These are phyloP conservation scores for Leptinotarsa tumamoca DNA, from an alignment of 2,888 invertebrate genomes.

Conservation along the genomic window DNA sequence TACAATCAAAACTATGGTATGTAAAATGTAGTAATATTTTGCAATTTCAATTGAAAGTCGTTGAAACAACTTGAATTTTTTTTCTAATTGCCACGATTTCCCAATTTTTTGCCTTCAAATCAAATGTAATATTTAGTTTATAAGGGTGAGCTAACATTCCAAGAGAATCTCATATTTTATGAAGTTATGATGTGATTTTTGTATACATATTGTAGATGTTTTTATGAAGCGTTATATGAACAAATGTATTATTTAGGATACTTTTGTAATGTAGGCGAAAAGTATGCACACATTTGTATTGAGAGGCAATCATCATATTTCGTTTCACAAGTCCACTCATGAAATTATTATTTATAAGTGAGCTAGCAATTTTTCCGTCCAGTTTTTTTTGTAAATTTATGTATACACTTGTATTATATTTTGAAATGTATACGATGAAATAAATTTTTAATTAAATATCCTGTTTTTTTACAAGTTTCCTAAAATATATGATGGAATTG, in stretches of 20 bases:
- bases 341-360: not conserved
- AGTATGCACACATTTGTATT: not conserved
- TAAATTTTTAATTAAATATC: slow-evolving; percentile 1
- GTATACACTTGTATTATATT: not conserved
- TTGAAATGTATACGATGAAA: not conserved
- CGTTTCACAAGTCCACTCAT: not conserved
- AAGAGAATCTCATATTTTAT: not conserved
- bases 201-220: not conserved
- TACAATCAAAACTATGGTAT: too few species aligned
- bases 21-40: too few species aligned
- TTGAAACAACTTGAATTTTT: too few species aligned
- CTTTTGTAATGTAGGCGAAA: not conserved
- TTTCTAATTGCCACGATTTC: too few species aligned
- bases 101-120: too few species aligned
- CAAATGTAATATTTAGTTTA: too few species aligned
- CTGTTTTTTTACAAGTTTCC: not conserved
- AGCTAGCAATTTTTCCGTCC: not conserved
- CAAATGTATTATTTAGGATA: too few species aligned
- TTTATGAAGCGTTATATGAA: not conserved
- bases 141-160: not conserved
- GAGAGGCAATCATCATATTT: not conserved
- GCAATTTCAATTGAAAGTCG: too few species aligned
- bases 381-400: not conserved
- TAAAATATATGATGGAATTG: too few species aligned
- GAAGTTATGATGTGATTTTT: not conserved